A percentile compares a stretch with the other conserved stretches of the same genome.
phyloP scores from a whole-genome alignment of 2,797 vertebrate genomes.

The Siniperca undulata region DNA sequence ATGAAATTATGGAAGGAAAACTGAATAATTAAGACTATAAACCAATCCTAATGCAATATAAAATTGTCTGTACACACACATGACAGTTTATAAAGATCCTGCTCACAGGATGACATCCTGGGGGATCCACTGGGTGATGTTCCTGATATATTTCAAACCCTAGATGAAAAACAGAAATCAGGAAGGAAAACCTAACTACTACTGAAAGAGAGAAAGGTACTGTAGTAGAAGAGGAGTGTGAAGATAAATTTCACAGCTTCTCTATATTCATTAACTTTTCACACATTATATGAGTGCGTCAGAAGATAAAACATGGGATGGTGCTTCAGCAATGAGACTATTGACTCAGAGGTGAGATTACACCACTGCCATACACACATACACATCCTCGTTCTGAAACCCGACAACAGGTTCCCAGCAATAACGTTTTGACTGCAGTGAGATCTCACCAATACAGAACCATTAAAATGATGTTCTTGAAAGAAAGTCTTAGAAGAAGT shows the following conservation, averaged over 20 bases:
- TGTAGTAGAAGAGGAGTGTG: not conserved
- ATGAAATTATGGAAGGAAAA: not conserved
- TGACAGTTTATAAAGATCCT: not conserved
- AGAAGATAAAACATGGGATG: not conserved
- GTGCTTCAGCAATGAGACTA: not conserved
- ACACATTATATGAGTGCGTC: constrained; percentile 37
- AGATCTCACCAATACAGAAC: constrained; percentile 17
- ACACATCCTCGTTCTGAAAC: constrained; percentile 6
- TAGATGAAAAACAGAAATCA: not conserved
- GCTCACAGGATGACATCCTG: not conserved
- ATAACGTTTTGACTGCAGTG: not conserved
- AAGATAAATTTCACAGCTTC: constrained; percentile 49
- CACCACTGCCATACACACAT: not conserved
- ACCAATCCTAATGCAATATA: not conserved
- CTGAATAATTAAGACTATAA: not conserved
- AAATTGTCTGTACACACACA: not conserved
- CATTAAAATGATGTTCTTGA: not conserved
- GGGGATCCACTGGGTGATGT: not conserved
- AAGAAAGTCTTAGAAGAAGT: constrained; percentile 4
- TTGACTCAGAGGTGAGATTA: constrained; percentile 41
- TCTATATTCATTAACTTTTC: constrained; percentile 52
- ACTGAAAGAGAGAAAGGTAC: not conserved
- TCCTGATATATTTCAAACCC: constrained; percentile 3
- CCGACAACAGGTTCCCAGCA: not conserved
- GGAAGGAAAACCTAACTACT: not conserved